Percentiles rank a stretch among this genome's conserved stretches.
Evolutionary conservation across 1,140 invertebrate species (phyloP).

Genomic region (Lysiphlebus fabarum): DNA sequence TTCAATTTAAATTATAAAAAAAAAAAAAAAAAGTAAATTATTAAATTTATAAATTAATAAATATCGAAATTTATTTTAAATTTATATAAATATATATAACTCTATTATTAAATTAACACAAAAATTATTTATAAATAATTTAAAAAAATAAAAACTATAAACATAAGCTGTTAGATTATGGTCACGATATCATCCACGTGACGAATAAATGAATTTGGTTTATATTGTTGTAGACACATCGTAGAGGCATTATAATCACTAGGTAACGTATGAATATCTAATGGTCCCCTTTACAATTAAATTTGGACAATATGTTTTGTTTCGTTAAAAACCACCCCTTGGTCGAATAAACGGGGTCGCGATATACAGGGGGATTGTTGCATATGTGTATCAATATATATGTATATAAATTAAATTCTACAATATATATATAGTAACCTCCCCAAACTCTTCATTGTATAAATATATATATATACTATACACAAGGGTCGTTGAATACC

Average conservation of each 20-base stretch:
- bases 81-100: no score
- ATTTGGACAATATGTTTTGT: conserved; percentile 55
- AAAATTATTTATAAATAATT: conserved; percentile 7
- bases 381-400: conserved; percentile 12
- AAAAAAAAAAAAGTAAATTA: no score
- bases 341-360: conserved; percentile 9
- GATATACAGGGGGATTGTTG: conserved; percentile 4
- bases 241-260: conserved; percentile 1
- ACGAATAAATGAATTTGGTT: conserved; percentile 10
- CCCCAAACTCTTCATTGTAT: no score
- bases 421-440: no score
- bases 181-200: neutral
- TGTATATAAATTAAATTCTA: neutral
- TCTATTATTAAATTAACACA: no score
- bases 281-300: conserved; percentile 51
- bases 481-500: conserved; percentile 5
- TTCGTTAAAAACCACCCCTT: conserved; percentile 45
- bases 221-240: conserved; percentile 11
- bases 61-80: no score
- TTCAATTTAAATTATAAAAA: no score
- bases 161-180: conserved; percentile 7
- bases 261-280: conserved; percentile 52
- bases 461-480: no score
- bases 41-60: no score
- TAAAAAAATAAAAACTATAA: neutral